A percentile compares a stretch with the other conserved stretches of the same genome.
phyloP scores from a whole-genome alignment of 2,888 invertebrate species.

The Dolomedes plantarius region DNA sequence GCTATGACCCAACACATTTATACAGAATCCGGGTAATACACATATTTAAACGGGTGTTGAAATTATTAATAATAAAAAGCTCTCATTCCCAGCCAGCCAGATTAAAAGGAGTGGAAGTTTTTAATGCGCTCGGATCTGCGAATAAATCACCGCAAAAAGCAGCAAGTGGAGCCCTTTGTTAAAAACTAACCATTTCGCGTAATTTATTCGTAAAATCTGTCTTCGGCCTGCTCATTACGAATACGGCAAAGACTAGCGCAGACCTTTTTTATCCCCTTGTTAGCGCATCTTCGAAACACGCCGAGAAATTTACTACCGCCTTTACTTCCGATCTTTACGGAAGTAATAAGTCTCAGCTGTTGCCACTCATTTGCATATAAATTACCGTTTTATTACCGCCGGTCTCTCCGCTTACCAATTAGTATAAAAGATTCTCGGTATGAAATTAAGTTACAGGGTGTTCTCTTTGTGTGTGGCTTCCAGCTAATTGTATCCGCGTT shows the following conservation, averaged over 20 bases:
- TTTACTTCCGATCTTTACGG: neutral
- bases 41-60: no score
- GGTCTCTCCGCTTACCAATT: slow-evolving; percentile 23
- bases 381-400: slow-evolving; percentile 22
- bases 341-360: slow-evolving; percentile 16
- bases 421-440: slow-evolving; percentile 15
- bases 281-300: neutral
- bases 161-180: neutral
- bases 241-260: neutral
- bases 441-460: slow-evolving; percentile 2
- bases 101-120: no score
- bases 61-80: no score
- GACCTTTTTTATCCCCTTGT: slow-evolving; percentile 1
- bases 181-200: slow-evolving; percentile 1
- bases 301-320: neutral
- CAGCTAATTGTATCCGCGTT: neutral
- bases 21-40: no score
- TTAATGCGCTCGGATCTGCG: no score
- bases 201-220: neutral
- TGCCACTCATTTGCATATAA: slow-evolving; percentile 27
- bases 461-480: neutral
- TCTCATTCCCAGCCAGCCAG: no score
- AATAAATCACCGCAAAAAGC: neutral
- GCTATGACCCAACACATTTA: no score
- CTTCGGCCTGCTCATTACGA: neutral